Evolutionary conservation across 2,797 vertebrate species (phyloP), one percentile per base, ranked within the genome.

Genomic region (Denticeps clupeoides): DNA sequence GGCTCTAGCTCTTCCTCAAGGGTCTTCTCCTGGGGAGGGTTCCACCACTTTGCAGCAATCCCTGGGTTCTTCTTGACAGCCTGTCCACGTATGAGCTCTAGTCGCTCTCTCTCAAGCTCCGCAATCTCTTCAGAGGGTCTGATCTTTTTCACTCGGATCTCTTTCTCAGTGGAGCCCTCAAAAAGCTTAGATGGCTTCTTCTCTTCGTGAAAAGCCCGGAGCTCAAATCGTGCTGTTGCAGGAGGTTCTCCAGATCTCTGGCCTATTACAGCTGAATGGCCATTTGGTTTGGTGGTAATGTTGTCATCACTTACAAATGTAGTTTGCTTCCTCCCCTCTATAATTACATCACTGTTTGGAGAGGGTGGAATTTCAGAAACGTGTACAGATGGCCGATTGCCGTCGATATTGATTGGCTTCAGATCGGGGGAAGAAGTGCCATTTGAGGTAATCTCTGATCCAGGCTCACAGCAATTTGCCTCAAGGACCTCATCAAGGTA

Each of bases 41-140:
- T 97, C 93, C 93, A 97, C 93, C 93, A 97, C 51, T 94, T 94
- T 5, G 86, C 71, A 0, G 92, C 91, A 23, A 97, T 97, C 18
- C 71, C 84, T 0, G 93, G 90, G 25, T 99, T 99, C 53, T 96
- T 99, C 81, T 90, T 97, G 41, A 99, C 88, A 0, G 93, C 95
- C 79, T 98, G 94, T 56, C 86, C 94, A 65, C 71, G 84, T 60
- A 99, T 98, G 41, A 99, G 85, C 46, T 97, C 92, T 44, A 87
- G 79, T 26, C 94, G 85, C 56, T 98, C 94, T n/a, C 83, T 90
- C 69, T 98, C 93, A 65, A 98, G 78, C 73, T 97, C 95, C 15
- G 89, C 74, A 56, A 92, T 86, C 81, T 98, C 93, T 51, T 93
- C 91, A 0, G 89, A 82, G 3, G 89, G 88, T 45, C 94, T 82